Base-by-base conservation (phyloP, 2,113 vertebrate genomes). In the Nycticorax nycticorax region DNA sequence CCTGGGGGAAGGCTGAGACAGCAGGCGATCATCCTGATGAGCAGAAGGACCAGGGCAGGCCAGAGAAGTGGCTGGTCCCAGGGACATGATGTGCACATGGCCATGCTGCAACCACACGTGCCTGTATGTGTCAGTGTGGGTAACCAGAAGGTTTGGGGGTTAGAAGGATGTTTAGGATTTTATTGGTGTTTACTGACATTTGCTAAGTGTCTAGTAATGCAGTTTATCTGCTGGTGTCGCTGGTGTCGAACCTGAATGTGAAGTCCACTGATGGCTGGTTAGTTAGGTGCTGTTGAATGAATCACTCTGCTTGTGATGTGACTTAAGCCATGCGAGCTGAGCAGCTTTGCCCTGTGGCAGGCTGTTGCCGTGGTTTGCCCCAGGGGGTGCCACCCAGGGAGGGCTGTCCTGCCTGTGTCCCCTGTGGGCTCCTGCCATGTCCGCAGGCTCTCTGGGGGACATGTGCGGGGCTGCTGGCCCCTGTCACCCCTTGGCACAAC, bases 371-470 rank as follows among this genome's bases (percentile, higher is more conserved):
- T 63, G 48, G 15, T 55, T 56, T 55, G 33, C 12, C 11, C n/a
- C 30, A 19, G 30, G 18, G 43, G 63, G 56, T 72, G 35, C 26
- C 27, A 19, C 18, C 17, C 26, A 23, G 17, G 68, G 30, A 50
- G 21, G 24, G 17, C 35, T 59, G 62, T 8, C 43, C 62, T 86
- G 19, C 35, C 33, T 0, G 3, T 39, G 41, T 3, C 14, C 9
- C 35, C 50, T 8, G 67, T 0, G 2, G 20, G 67, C n/a, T 35
- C 16, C 35, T 1, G 1, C 59, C 2, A 0, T 7, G 10, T 57
- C 30, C 32, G 32, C 43, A 43, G 43, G 50, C 35, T 73, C 50
- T 66, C 59, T 2, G 1, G 28, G 50, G 26, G 13, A 10, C 39
- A 39, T 1, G 3, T 5, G 11, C 39, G 27, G 48, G 41, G 19